Evolutionary conservation across 2,797 vertebrate species (phyloP), one percentile per base, ranked within the genome.

Genomic region (Garrulus glandarius): DNA sequence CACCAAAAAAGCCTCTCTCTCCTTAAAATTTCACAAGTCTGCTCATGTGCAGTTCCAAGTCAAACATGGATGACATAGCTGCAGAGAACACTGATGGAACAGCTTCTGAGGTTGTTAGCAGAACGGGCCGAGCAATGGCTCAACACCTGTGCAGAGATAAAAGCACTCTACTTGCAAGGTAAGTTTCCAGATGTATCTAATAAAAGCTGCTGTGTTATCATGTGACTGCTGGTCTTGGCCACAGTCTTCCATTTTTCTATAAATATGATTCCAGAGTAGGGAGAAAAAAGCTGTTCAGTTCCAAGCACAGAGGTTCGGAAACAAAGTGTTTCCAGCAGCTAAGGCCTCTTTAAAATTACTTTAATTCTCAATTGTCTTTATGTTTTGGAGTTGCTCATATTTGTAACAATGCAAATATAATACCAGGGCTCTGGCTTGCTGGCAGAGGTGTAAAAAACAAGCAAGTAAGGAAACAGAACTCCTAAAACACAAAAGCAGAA

Each of bases 161-260:
- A 93, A 88, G 30, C 64, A 61, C 30, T 55, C 36, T n/a, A 57
- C 43, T 78, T 80, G 78, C 78, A 86, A 89, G 87, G 80, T 89
- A 91, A 67, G 29, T 84, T 93, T 92, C 85, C 91, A 97, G 89
- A 85, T 78, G 89, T 61, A 85, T 55, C 53, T 67, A 81, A 68
- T 67, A 85, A 85, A 88, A 84, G 78, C 44, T 56, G 71, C 44
- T 75, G 37, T 80, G 57, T 80, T 92, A 80, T 55, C 91, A 80
- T 30, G 64, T 14, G 85, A 84, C n/a, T 89, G 47, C 71, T 56
- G 67, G 60, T 32, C 77, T 74, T 87, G 84, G 93, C 81, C 49
- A 36, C 9, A 56, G 47, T 37, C 24, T 79, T 84, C n/a, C 64
- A 68, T 85, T 90, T 69, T 79, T 84, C 76, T 87, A 79, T 68